Evolutionary conservation across 2,888 invertebrate genomes (phyloP), one percentile per base, ranked within the genome.

Genomic region (Pristionchus entomophagus): DNA sequence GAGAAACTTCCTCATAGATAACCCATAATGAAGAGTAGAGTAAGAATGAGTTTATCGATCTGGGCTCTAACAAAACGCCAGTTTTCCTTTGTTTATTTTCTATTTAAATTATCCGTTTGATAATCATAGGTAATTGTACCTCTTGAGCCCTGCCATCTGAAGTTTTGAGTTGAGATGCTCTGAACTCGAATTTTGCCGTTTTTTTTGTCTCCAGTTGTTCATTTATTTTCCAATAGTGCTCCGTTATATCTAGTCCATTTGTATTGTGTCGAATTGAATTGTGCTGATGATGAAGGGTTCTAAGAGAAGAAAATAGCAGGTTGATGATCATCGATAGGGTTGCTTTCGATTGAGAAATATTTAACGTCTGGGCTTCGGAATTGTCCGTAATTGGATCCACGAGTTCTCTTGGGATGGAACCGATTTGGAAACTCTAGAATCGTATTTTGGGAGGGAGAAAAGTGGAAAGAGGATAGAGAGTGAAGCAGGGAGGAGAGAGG

Each of bases 241-340:
- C 45, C 14, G 6, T 45, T 45, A 10, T 59, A 10, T 65, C 62
- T 65, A 65, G 62, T 65, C 62, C 35, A 65, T 35, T 35, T 45
- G 45, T 26, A 32, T 35, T 65, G 62, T 65, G 32, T 45, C 8
- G 45, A 45, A 45, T 65, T 59, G 26, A 14, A 59, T 22, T 65
- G 62, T 65, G 62, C 62, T 65, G 62, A 65, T 65, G 62, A 65
- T 65, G 62, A 65, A 65, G 62, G 62, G 62, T 65, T 65, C 62
- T 14, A 59, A 59, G 62, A 35, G 35, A 17, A 35, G 14, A 65
- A 26, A 35, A 8, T 14, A 26, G 14, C n/a, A 10, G 14, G 62
- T 17, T 6, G 62, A 32, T 3, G 17, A 32, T 65, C 4, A 65
- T 65, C 62, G 62, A 65, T 65, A 19, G 35, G 32, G 4, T 65